These are phyloP conservation scores for Coilia nasus DNA, from an alignment of 2,797 vertebrate genomes.

Conservation along the genomic window DNA sequence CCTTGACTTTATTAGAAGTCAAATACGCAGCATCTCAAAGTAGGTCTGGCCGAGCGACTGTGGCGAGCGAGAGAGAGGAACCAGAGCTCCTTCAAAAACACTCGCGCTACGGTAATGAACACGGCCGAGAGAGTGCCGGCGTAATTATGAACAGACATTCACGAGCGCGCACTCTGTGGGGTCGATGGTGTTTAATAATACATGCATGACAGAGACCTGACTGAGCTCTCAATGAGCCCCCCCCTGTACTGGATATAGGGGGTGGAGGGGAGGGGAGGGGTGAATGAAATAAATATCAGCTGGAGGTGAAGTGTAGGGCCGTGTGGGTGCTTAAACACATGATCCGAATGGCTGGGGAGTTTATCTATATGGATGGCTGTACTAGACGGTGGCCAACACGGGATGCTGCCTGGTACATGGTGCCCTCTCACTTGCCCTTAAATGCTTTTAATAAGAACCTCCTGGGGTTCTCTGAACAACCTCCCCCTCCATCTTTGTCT, in stretches of 20 bases:
- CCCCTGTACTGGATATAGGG: not conserved
- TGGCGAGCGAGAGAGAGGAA: not conserved
- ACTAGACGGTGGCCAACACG: not conserved
- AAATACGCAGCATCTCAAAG: slow-evolving; percentile 47
- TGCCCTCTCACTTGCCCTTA: slow-evolving; percentile 13
- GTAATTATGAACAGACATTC: not conserved
- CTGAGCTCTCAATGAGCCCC: not conserved
- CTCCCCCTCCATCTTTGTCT: not conserved
- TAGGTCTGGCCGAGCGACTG: slow-evolving; percentile 25
- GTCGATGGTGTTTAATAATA: slow-evolving; percentile 18
- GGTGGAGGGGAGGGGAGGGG: not conserved
- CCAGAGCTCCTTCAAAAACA: too few relatives aligned
- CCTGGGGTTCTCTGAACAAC: not conserved
- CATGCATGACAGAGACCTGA: not conserved
- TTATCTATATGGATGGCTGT: slow-evolving; percentile 3
- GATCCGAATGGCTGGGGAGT: not conserved
- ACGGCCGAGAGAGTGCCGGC: not conserved
- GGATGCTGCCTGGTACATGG: not conserved
- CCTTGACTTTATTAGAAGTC: slow-evolving; percentile 51
- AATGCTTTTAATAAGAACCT: slow-evolving; percentile 24
- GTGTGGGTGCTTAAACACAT: not conserved
- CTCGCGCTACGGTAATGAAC: too few relatives aligned
- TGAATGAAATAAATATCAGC: not conserved
- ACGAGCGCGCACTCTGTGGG: not conserved
- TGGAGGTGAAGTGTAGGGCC: not conserved